A percentile compares a stretch with the other conserved stretches of the same genome.
Evolutionary conservation across 2,888 invertebrate species (phyloP).

Genomic region (Drepanosiphum platanoidis): DNA sequence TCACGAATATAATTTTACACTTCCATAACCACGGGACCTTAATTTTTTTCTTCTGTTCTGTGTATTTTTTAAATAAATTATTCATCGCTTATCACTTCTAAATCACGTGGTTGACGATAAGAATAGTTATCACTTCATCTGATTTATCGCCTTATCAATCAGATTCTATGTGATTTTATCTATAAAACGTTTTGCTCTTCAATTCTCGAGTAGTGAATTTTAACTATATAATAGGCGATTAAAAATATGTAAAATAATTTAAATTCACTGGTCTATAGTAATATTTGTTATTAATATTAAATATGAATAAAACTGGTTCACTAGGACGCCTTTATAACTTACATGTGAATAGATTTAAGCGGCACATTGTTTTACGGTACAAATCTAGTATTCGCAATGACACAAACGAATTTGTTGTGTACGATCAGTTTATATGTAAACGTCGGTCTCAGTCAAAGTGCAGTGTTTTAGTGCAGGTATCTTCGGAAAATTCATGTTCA

Average conservation of each 20-base stretch:
- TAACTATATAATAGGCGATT: background rate
- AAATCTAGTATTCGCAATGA: constrained; percentile 19
- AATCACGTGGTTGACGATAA: too few relatives aligned
- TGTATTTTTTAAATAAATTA: too few relatives aligned
- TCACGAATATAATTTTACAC: too few relatives aligned
- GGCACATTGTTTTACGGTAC: constrained; percentile 2
- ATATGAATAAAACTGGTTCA: constrained; percentile 45
- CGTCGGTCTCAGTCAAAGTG: constrained; percentile 75
- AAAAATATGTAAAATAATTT: background rate
- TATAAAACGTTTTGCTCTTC: too few relatives aligned
- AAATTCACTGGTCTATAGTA: background rate
- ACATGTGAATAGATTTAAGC: background rate
- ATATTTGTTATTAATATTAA: background rate
- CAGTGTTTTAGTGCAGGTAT: constrained; percentile 81
- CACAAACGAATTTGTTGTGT: constrained; percentile 28
- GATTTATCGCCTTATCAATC: too few relatives aligned
- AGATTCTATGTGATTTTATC: too few relatives aligned
- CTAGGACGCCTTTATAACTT: constrained; percentile 24
- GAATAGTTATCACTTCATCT: too few relatives aligned
- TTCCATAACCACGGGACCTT: too few relatives aligned
- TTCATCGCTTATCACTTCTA: too few relatives aligned
- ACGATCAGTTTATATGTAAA: constrained; percentile 40
- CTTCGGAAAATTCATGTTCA: constrained; percentile 75
- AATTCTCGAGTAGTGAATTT: background rate
- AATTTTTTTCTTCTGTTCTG: too few relatives aligned